phyloP scores from a whole-genome alignment of 2,113 vertebrate species.

The Arenaria interpres region DNA sequence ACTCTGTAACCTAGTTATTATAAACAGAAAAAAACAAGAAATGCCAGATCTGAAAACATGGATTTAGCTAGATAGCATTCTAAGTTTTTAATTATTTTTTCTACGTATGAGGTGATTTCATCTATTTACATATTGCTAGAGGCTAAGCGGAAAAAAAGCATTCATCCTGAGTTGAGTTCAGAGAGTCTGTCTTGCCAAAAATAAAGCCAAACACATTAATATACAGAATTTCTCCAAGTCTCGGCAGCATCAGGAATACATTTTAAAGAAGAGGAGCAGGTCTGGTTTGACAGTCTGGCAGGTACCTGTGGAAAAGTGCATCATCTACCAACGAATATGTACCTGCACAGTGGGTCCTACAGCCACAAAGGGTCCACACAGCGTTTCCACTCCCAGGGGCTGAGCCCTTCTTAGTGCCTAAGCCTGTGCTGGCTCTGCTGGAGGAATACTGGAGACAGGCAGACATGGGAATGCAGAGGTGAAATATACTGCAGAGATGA shows the following conservation, averaged over 20 bases:
- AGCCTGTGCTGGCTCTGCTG: background rate
- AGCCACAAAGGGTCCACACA: background rate
- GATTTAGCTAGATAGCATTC: constrained; percentile 33
- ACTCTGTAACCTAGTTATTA: constrained; percentile 37
- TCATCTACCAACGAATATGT: background rate
- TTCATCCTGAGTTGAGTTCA: constrained; percentile 47
- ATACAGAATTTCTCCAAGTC: background rate
- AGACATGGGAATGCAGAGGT: background rate
- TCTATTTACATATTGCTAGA: constrained; percentile 59
- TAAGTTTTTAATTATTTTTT: constrained; percentile 60
- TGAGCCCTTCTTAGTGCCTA: background rate
- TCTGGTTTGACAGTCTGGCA: constrained; percentile 47
- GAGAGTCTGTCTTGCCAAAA: constrained; percentile 51
- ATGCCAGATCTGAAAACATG: constrained; percentile 1
- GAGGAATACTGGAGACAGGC: background rate
- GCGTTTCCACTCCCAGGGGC: background rate
- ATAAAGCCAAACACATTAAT: constrained; percentile 48
- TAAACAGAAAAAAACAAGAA: constrained; percentile 15
- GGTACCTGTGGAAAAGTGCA: constrained; percentile 5
- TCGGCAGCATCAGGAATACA: constrained; percentile 6
- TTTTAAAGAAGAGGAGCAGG: constrained; percentile 20
- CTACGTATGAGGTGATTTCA: constrained; percentile 46
- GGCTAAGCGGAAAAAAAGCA: background rate
- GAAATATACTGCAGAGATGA: background rate
- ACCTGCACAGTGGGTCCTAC: background rate